Evolutionary conservation across 2,888 invertebrate species (phyloP).

Genomic region (Pteria penguin): DNA sequence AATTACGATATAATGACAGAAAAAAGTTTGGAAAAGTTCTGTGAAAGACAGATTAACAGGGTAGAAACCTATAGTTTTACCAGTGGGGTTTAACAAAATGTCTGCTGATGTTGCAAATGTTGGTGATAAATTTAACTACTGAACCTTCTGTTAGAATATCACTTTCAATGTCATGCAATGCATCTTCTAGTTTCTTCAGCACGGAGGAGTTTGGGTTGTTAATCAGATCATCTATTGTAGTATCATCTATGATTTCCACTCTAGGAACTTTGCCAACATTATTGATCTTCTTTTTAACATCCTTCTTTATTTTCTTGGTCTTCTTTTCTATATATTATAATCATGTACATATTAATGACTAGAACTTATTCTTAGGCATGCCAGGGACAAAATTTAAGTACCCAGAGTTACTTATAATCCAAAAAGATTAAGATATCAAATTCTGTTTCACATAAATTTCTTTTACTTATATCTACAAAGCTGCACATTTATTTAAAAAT

Average conservation of each 20-base stretch:
- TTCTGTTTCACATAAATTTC: too few species aligned
- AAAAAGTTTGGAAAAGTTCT: too few species aligned
- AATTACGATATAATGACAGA: too few species aligned
- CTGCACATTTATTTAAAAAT: too few species aligned
- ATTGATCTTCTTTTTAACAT: conserved; percentile 11
- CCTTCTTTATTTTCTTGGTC: conserved; percentile 4
- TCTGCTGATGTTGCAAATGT: too few species aligned
- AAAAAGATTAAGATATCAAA: too few species aligned
- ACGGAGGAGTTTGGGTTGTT: conserved; percentile 58
- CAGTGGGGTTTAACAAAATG: too few species aligned
- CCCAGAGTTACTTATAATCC: too few species aligned
- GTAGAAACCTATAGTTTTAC: not conserved
- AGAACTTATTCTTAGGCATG: too few species aligned
- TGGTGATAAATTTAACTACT: too few species aligned
- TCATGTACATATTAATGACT: not conserved
- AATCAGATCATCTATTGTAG: conserved; percentile 58
- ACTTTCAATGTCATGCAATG: conserved; percentile 56
- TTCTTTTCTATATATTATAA: conserved; percentile 3
- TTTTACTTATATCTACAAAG: too few species aligned
- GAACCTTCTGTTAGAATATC: conserved; percentile 26
- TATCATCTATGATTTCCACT: conserved; percentile 48
- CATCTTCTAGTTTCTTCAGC: conserved; percentile 59
- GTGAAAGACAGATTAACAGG: not conserved
- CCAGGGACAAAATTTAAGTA: too few species aligned
- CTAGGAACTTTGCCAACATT: not conserved